Evolutionary conservation across 92 coral and sea anemone species (phyloP), one percentile per base, ranked within the genome.

Genomic region (Porites rus): DNA sequence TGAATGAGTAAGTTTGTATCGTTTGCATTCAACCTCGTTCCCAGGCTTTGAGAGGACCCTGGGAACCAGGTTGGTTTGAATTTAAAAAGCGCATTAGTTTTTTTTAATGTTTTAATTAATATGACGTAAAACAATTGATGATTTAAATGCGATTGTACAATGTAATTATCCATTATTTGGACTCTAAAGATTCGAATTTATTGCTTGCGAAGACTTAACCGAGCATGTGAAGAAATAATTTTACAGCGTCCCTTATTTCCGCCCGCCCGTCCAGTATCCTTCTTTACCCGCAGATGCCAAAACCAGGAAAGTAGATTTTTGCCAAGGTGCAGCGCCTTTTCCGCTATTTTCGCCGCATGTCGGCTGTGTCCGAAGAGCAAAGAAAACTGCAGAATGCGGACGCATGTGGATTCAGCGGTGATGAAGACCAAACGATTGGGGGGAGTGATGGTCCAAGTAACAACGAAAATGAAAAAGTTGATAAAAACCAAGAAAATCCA

Each of bases 301-400:
- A 18, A 62, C 14, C 10, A 19, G 22, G 60, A 75, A 75, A 43
- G 71, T 65, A 58, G 82, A 82, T 22, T 60, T 28, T 65, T 84
- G 72, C 74, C 97, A 94, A 97, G 82, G 94, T 95, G 93, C 92
- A 93, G 79, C 94, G 92, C 72, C 20, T 97, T 82, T 90, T 93
- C 12, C 90, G 90, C 72, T 95, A 92, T 79, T 85, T 97, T 78
- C 96, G 96, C 90, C 98, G 99, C 95, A 95, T 97, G 98, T 92
- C 98, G 91, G 89, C 99, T 81, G 84, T 94, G 92, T 86, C 98
- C 79, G 86, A 87, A 78, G 74, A 79, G 77, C 24, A 72, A n/a
- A 65, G 81, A 64, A 88, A 87, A 61, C 61, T 59, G 31, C 84
- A 82, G 69, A 81, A 75, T 66, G 50, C 87, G 51, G 94, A 84